Evolutionary conservation across 2,888 invertebrate genomes (phyloP).

Genomic region (Sphaeridia pumilis): DNA sequence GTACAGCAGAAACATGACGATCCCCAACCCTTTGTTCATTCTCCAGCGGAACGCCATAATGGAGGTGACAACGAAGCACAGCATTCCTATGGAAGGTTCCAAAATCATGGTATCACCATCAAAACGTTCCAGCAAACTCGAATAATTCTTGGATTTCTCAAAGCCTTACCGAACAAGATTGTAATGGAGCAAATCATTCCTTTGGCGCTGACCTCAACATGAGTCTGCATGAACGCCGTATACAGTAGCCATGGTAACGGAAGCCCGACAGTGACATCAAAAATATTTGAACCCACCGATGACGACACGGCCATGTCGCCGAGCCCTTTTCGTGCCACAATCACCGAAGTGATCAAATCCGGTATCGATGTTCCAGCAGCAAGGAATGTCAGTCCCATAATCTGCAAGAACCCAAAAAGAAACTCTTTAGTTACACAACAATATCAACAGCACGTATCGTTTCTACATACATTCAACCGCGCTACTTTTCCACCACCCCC

Average conservation of each 20-base stretch:
- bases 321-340: slow-evolving; percentile 95
- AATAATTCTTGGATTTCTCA: too few relatives aligned
- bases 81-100: slow-evolving; percentile 64
- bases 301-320: slow-evolving; percentile 99
- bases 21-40: slow-evolving; percentile 91
- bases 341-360: slow-evolving; percentile 95
- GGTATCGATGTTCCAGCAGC: slow-evolving; percentile 70
- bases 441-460: too few relatives aligned
- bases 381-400: slow-evolving; percentile 90
- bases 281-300: slow-evolving; percentile 97
- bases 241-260: slow-evolving; percentile 96
- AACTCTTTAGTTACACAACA: too few relatives aligned
- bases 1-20: slow-evolving; percentile 93
- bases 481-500: too few relatives aligned
- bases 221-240: slow-evolving; percentile 68
- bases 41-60: slow-evolving; percentile 94
- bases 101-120: background rate
- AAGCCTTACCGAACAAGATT: slow-evolving; percentile 64
- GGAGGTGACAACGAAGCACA: slow-evolving; percentile 85
- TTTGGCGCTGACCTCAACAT: slow-evolving; percentile 81
- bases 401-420: slow-evolving; percentile 42
- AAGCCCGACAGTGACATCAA: slow-evolving; percentile 97
- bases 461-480: too few relatives aligned
- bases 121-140: too few relatives aligned
- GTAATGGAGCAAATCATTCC: slow-evolving; percentile 98